Base-by-base conservation (phyloP, 1,140 invertebrate genomes). In the Micrasema longulum region DNA sequence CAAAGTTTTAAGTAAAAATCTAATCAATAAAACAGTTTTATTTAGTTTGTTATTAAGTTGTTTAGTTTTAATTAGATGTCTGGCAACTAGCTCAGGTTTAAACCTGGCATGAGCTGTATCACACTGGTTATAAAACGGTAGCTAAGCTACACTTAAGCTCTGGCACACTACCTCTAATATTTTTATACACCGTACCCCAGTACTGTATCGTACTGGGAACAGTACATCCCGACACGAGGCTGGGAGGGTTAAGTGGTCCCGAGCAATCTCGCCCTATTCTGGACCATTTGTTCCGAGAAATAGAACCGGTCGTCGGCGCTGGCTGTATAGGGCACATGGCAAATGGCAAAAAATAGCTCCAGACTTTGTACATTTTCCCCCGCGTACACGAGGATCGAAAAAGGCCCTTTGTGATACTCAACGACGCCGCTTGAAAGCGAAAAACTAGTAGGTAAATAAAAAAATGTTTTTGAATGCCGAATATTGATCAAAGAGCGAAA, bases 191-290 rank as follows among this genome's bases (percentile, higher is more conserved):
- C n/a, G n/a, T n/a, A n/a, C n/a, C n/a, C n/a, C n/a, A n/a, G n/a
- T n/a, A n/a, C n/a, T n/a, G n/a, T n/a, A n/a, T n/a, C n/a, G n/a
- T n/a, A n/a, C n/a, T n/a, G n/a, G n/a, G n/a, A n/a, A n/a, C n/a
- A n/a, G n/a, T 57, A 60, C 48, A 45, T n/a, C 22, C 66, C 66
- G 66, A 57, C 52, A 53, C 52, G 52, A 45, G 36, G 12, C 9
- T 52, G 18, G 18, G 12, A 16, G 43, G 55, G 26, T 62, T 69
- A 69, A 69, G 68, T 62, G 53, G 68, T 70, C 57, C 43, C 23
- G n/a, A 43, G 69, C 69, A 70, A 70, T 70, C 69, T 70, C 57
- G 57, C 55, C 69, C 45, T 70, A 70, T 70, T 70, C 69, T 70
- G 69, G 57, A 22, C 69, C 69, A 70, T 70, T 70, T 70, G 69